Evolutionary conservation across 2,888 invertebrate species (phyloP), one percentile per base, ranked within the genome.

Genomic region (Melieria picta): DNA sequence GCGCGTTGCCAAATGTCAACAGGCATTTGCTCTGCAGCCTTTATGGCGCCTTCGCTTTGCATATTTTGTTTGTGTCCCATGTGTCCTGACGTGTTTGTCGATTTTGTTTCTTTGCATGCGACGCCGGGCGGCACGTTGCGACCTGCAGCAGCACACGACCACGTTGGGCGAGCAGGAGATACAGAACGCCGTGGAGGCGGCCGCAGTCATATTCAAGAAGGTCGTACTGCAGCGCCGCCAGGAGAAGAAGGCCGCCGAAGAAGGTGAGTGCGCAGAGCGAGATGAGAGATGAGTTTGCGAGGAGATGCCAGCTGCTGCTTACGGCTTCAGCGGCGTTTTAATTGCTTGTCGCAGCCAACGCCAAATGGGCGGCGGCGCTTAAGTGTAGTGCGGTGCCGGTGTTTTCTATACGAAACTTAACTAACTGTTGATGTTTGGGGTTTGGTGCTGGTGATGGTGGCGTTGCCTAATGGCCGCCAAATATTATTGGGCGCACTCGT

Each of bases 151-250:
- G 77, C 86, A 86, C 73, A 85, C 85, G 73, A 85, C 83, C 73
- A 86, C 85, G 9, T 72, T 86, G 75, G 86, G 86, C 13, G 86
- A 86, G 72, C 85, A 86, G 72, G 86, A 86, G 80, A 83, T 86
- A 57, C 86, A 86, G 75, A 86, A 83, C 84, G 86, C 86, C 72
- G 86, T 86, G 57, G 86, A 86, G 72, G 86, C 86, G 4, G 86
- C 86, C 2, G 86, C 86, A 45, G 86, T 86, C 46, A 79, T 86
- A 62, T 86, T 86, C 71, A 86, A 86, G 77, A 86, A 86, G 74
- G 86, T 86, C 4, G 86, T 86, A 4, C 76, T 86, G 48, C 86
- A 86, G 77, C 80, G 86, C 1, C 84, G 86, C 43, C 79, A 81
- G 69, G 77, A 79, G 72, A 82, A 80, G 68, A 82, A 85, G 77